Evolutionary conservation across 2,797 vertebrate species (phyloP).

Genomic region (Morus bassanus): DNA sequence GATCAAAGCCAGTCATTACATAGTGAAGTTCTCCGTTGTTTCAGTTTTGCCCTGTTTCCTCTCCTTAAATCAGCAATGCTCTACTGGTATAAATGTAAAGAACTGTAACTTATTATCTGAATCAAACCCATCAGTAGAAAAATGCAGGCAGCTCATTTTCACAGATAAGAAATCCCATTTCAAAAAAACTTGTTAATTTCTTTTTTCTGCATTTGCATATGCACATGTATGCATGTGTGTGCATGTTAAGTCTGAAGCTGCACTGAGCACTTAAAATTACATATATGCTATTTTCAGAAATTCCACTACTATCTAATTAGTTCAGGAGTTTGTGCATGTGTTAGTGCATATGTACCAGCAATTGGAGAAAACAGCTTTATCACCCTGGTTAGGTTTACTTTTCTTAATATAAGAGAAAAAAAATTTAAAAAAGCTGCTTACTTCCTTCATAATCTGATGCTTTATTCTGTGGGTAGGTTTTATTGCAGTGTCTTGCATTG

Average conservation of each 20-base stretch:
- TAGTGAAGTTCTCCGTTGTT: background rate
- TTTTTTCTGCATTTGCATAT: background rate
- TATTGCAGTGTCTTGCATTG: background rate
- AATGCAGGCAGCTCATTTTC: background rate
- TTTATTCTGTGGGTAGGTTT: background rate
- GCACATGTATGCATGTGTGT: accelerated
- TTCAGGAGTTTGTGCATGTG: background rate
- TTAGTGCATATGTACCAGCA: background rate
- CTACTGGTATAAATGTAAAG: background rate
- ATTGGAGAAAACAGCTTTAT: background rate
- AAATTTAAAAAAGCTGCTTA: background rate
- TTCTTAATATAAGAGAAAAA: background rate
- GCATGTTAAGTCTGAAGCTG: background rate
- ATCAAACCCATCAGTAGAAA: background rate
- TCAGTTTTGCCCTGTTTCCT: background rate
- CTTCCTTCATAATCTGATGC: background rate
- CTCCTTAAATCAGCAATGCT: background rate
- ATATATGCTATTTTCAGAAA: background rate
- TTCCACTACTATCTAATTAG: background rate
- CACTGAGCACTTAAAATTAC: background rate
- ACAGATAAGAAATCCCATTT: background rate
- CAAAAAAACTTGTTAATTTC: background rate
- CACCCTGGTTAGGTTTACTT: background rate
- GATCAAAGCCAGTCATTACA: background rate
- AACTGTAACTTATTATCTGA: background rate